Base-by-base conservation (phyloP, 2,113 vertebrate genomes). In the Equus quagga region DNA sequence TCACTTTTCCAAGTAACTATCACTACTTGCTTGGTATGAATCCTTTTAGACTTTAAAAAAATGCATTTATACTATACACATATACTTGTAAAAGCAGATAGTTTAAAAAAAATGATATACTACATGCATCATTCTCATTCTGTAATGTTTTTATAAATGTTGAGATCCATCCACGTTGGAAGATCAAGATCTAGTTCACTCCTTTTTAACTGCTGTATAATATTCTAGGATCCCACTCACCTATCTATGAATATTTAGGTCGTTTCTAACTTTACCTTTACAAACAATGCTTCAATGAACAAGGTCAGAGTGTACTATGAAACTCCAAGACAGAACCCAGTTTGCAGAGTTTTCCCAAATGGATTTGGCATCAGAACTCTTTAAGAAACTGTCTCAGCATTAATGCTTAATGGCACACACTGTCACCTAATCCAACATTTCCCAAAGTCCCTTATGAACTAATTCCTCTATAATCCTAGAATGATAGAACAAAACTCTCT, bases 391-490 rank as follows among this genome's bases (percentile, higher is more conserved):
- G 12, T 87, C 11, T 65, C 69, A 70, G 64, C 80, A 89, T 79
- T 81, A 86, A 87, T 62, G 41, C 46, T 93, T 64, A 91, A 62
- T 80, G 89, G 64, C 31, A 89, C 11, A 44, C 8, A 65, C 60
- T 76, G 88, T 73, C 44, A 78, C 72, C 28, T 79, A 94, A 85
- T 19, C n/a, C 70, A 84, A 33, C 36, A 92, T 84, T 92, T 95
- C 36, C 33, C 14, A 31, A 73, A 92, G 46, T 72, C 70, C 56
- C 23, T 62, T 78, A 33, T 65, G 67, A 92, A 96, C 31, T 15
- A 92, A 92, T 88, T 83, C 23, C 79, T 94, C 76, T 92, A 65
- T 33, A 89, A 73, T 80, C 86, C 65, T 84, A 84, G 84, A 70
- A 82, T 18, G 26, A 67, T 4, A 72, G 33, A 95, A 89, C 46